A percentile compares a stretch with the other conserved stretches of the same genome.
Evolutionary conservation across 2,113 vertebrate species (phyloP).

Genomic region (Megatriorchis doriae): DNA sequence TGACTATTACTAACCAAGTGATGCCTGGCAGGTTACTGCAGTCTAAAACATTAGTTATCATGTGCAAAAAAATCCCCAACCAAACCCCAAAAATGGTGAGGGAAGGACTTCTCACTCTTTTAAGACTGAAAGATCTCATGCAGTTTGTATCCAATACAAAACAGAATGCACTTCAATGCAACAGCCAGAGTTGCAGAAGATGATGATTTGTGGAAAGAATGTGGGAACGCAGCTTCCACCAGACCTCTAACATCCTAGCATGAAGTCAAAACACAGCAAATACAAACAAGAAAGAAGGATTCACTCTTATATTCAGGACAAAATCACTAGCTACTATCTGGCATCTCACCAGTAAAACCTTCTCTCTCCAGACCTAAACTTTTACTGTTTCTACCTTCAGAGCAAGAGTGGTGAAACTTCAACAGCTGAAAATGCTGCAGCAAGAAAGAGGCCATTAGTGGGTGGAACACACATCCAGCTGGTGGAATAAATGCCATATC

Average conservation of each 20-base stretch:
- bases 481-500: neutral
- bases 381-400: neutral
- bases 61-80: neutral
- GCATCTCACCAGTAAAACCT: neutral
- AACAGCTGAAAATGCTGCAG: neutral
- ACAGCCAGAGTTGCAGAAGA: neutral
- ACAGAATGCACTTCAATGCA: neutral
- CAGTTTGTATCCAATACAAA: neutral
- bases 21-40: neutral
- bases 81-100: neutral
- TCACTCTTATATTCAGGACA: neutral
- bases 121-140: neutral
- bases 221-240: neutral
- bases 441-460: neutral
- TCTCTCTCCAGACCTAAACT: neutral
- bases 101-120: neutral
- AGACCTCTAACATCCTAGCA: neutral
- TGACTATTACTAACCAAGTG: neutral
- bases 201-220: neutral
- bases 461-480: neutral
- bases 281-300: neutral
- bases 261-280: neutral
- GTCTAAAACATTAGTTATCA: neutral
- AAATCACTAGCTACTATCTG: fast-evolving
- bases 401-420: neutral